Evolutionary conservation across 2,888 invertebrate genomes (phyloP).

Genomic region (Linnaemya tessellans): DNA sequence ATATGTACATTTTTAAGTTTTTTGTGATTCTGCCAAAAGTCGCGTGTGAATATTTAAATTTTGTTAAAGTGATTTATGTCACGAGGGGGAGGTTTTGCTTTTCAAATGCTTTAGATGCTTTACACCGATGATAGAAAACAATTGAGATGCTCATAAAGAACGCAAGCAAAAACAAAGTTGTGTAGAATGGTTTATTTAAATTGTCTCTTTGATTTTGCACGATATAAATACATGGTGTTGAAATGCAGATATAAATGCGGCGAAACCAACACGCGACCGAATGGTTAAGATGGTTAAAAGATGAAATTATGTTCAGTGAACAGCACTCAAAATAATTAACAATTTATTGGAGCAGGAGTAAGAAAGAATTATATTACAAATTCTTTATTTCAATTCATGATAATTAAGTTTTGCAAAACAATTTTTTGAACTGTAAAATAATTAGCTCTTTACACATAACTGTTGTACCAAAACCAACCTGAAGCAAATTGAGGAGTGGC

Average conservation of each 20-base stretch:
- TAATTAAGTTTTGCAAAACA: background rate
- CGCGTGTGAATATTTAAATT: slow-evolving; percentile 72
- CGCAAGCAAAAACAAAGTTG: background rate
- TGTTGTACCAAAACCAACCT: background rate
- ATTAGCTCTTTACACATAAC: background rate
- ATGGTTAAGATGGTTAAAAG: slow-evolving; percentile 13
- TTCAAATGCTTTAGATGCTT: slow-evolving; percentile 40
- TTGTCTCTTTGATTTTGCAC: slow-evolving; percentile 52
- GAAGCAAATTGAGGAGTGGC: background rate
- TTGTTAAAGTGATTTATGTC: slow-evolving; percentile 70
- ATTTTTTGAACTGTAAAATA: background rate
- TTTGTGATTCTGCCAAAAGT: slow-evolving; percentile 63
- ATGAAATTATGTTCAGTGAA: slow-evolving; percentile 13
- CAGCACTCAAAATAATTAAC: slow-evolving; percentile 1
- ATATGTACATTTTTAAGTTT: slow-evolving; percentile 30
- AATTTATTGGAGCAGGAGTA: background rate
- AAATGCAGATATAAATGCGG: slow-evolving; percentile 59
- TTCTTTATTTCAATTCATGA: background rate
- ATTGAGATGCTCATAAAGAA: slow-evolving; percentile 61
- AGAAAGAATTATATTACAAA: background rate
- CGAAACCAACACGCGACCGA: slow-evolving; percentile 54
- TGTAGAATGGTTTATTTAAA: slow-evolving; percentile 54
- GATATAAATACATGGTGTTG: slow-evolving; percentile 59
- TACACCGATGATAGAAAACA: slow-evolving; percentile 58
- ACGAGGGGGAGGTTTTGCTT: slow-evolving; percentile 61